A percentile compares a stretch with the other conserved stretches of the same genome.
These are phyloP conservation scores for Xenopus borealis DNA, from an alignment of 2,113 vertebrate species.

Conservation along the genomic window DNA sequence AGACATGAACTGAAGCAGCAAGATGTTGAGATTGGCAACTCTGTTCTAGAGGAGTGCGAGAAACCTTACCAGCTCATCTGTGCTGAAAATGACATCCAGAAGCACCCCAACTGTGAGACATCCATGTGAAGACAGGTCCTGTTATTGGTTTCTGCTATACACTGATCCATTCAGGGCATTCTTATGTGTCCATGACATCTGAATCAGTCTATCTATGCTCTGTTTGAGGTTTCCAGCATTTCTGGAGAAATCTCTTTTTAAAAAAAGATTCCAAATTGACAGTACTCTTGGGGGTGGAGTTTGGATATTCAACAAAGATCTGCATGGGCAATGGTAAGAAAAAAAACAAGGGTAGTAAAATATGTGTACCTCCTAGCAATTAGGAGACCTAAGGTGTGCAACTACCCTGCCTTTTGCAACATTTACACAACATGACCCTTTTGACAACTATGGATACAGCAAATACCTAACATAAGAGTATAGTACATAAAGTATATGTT, in stretches of 20 bases:
- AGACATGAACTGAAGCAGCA: slow-evolving; percentile 75
- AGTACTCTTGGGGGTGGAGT: neutral
- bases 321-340: too few species aligned
- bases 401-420: too few species aligned
- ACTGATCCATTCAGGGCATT: neutral
- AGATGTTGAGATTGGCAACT: slow-evolving; percentile 77
- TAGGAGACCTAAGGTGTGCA: too few species aligned
- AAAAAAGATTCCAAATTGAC: neutral
- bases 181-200: neutral
- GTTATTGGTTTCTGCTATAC: neutral
- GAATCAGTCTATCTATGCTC: neutral
- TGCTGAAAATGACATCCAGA: slow-evolving; percentile 67
- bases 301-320: too few species aligned
- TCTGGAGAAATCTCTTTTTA: neutral
- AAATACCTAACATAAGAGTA: too few species aligned
- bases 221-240: too few species aligned
- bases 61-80: slow-evolving; percentile 81
- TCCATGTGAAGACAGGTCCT: slow-evolving; percentile 60
- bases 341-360: too few species aligned
- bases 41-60: slow-evolving; percentile 73
- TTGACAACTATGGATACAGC: too few species aligned
- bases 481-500: too few species aligned
- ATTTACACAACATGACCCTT: too few species aligned
- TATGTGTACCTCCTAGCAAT: too few species aligned
- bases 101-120: slow-evolving; percentile 76